Conservation (phyloP, 2,113 vertebrate species). For the Galemys pyrenaicus region DNA sequence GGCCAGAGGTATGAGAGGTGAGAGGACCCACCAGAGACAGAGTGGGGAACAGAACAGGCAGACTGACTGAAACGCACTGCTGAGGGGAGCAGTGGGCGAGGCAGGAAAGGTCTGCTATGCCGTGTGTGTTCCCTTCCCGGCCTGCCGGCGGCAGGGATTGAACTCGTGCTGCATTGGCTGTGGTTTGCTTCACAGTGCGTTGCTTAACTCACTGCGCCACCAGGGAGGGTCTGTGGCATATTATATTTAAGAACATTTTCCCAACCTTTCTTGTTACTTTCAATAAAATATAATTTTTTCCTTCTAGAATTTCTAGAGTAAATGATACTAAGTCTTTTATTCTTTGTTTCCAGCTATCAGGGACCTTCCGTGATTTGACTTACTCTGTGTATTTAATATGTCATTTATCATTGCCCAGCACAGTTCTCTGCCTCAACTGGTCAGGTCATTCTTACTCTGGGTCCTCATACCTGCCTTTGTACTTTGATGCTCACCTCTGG, state of each 20-base stretch:
- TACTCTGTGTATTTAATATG: neutral
- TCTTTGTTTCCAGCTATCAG: constrained; percentile 39
- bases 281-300: constrained; percentile 42
- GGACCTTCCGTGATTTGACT: neutral
- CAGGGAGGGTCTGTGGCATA: no score
- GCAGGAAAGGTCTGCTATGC: no score
- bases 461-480: neutral
- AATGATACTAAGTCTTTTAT: constrained; percentile 7
- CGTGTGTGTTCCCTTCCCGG: no score
- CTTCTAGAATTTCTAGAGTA: constrained; percentile 36
- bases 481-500: neutral
- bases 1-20: no score
- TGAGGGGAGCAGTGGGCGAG: no score
- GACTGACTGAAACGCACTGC: no score
- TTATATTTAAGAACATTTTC: constrained; percentile 36
- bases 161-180: no score
- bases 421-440: neutral
- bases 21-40: no score
- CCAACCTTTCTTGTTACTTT: constrained; percentile 23
- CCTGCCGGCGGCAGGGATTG: no score
- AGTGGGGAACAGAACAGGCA: no score
- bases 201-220: no score
- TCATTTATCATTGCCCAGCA: neutral
- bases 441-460: neutral
- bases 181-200: no score